Base-by-base conservation (phyloP, 2,888 invertebrate species). In the Reticulitermes lucifugus region DNA sequence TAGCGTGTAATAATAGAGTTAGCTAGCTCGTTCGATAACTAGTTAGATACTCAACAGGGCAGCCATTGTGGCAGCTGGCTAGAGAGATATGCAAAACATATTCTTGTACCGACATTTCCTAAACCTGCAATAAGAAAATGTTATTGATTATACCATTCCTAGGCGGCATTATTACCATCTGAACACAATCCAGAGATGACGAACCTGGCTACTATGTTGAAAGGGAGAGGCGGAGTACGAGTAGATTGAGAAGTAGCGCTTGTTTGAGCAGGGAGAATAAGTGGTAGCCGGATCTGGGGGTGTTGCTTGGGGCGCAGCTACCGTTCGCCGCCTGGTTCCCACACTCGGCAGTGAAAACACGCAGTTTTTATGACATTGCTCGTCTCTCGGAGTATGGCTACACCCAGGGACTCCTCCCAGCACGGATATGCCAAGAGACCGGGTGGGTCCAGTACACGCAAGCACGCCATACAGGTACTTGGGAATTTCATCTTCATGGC, bases 311-410 rank as follows among this genome's bases (percentile, higher is more conserved):
- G 65, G 65, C 65, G n/a, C 65, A 12, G 65, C 65, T 65, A 65
- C 65, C 6, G 65, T 25, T 6, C 65, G 65, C 65, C 65, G 65
- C n/a, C 25, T 5, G n/a, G 65, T 65, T 65, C 65, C 65, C 65
- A 65, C 65, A 65, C 65, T 65, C 65, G 65, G 25, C n/a, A n/a
- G 65, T n/a, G 65, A 65, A 65, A 65, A 65, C 65, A 65, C 65
- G 65, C 65, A 65, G 65, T 65, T 65, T 65, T 65, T 65, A 65
- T 65, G 65, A 65, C 65, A n/a, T n/a, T 65, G n/a, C 7, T 25
- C 6, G 25, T n/a, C 25, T 12, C 25, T 65, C 25, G 12, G 25
- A 65, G n/a, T 7, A 65, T 14, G 65, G 25, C 25, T 65, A 65
- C 65, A 65, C 65, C 65, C 60, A 60, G 60, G 29, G 29, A 21